Conservation (phyloP, 2,113 vertebrate species). For the Atherinomorus stipes region DNA sequence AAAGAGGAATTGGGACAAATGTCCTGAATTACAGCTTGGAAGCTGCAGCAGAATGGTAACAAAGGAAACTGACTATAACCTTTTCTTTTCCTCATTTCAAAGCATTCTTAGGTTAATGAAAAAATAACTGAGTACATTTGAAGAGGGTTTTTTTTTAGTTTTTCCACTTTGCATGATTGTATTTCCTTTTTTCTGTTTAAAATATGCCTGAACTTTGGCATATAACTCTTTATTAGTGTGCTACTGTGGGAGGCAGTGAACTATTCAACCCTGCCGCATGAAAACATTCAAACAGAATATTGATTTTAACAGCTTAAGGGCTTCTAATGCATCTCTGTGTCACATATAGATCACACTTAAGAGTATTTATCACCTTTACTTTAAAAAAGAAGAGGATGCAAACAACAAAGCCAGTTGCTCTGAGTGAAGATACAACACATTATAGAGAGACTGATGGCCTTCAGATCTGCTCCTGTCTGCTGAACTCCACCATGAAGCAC, state of each 20-base stretch:
- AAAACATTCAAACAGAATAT: not conserved
- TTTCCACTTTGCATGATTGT: not conserved
- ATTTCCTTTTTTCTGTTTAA: not conserved
- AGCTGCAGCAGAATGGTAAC: not conserved
- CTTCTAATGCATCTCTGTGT: not conserved
- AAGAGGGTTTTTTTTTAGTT: not conserved
- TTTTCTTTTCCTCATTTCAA: not conserved
- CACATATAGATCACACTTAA: not conserved
- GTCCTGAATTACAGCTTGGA: not conserved
- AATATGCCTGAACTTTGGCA: not conserved
- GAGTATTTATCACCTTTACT: conserved; percentile 7
- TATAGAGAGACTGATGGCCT: conserved; percentile 25
- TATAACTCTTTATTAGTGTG: not conserved
- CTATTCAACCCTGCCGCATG: not conserved
- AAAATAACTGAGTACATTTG: not conserved
- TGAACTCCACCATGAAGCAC: conserved; percentile 29
- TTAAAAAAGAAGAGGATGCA: conserved; percentile 10
- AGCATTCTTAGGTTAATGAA: too few species aligned
- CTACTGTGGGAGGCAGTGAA: not conserved
- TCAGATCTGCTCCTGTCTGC: conserved; percentile 35
- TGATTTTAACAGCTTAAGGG: not conserved
- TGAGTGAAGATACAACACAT: conserved; percentile 13
- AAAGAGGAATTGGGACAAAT: not conserved
- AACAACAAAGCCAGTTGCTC: not conserved
- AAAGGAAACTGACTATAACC: not conserved